phyloP scores from a whole-genome alignment of 2,113 vertebrate species.

The Excalfactoria chinensis region DNA sequence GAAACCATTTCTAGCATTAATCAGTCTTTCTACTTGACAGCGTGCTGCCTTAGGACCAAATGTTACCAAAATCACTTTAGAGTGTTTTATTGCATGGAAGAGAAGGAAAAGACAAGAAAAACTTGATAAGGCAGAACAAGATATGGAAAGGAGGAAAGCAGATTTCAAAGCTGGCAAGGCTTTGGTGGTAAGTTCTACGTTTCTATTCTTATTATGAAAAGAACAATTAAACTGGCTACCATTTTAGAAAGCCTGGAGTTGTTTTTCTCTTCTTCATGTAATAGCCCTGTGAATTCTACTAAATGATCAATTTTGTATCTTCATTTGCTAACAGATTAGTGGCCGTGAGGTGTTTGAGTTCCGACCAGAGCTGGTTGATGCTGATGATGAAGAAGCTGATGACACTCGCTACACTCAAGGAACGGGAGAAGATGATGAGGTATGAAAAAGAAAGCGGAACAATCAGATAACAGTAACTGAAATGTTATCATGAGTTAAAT shows the following conservation, averaged over 20 bases:
- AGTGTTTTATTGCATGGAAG: slow-evolving; percentile 98
- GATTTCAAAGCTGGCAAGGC: slow-evolving; percentile 97
- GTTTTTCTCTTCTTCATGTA: background rate
- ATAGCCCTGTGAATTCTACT: background rate
- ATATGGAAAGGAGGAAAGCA: slow-evolving; percentile 96
- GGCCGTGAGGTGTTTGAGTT: slow-evolving; percentile 98
- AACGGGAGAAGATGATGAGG: slow-evolving; percentile 78
- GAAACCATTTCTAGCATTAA: background rate
- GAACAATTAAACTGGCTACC: background rate
- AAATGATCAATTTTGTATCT: background rate
- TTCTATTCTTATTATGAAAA: background rate
- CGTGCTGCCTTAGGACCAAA: slow-evolving; percentile 90
- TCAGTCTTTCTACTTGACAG: slow-evolving; percentile 71
- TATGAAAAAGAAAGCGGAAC: slow-evolving; percentile 66
- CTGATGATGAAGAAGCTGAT: slow-evolving; percentile 94
- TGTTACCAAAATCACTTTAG: slow-evolving; percentile 97
- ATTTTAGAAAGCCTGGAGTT: background rate
- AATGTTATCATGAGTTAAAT: background rate
- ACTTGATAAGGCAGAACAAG: slow-evolving; percentile 88
- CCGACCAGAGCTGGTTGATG: slow-evolving; percentile 92
- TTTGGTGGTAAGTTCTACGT: slow-evolving; percentile 83
- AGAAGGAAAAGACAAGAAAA: slow-evolving; percentile 99
- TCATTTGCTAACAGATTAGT: slow-evolving; percentile 83
- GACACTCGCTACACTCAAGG: slow-evolving; percentile 85
- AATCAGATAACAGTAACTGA: background rate